A percentile compares a stretch with the other conserved stretches of the same genome.
Conservation (phyloP, 1,140 invertebrate genomes). For the Drosophila equinoxialis region DNA sequence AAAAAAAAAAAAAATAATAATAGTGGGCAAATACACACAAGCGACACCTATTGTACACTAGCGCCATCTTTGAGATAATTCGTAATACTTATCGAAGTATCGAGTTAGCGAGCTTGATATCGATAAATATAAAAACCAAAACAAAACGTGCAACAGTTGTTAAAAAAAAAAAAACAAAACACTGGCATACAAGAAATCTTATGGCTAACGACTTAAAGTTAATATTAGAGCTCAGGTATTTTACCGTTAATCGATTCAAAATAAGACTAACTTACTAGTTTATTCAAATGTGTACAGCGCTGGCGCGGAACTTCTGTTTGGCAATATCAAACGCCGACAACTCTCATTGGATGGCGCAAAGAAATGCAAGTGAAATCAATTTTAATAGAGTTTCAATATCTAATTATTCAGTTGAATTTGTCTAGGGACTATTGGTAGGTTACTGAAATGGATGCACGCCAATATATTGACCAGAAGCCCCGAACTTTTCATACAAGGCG, state of each 20-base stretch:
- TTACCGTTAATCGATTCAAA: too few species aligned
- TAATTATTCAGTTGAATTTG: neutral
- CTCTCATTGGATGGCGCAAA: slow-evolving; percentile 85
- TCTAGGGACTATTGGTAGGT: slow-evolving; percentile 89
- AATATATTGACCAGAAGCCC: slow-evolving; percentile 93
- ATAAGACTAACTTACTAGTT: neutral
- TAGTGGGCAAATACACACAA: too few species aligned
- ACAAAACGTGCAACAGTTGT: too few species aligned
- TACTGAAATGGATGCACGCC: slow-evolving; percentile 92
- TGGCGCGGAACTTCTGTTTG: slow-evolving; percentile 93
- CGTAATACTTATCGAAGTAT: too few species aligned
- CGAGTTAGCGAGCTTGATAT: too few species aligned
- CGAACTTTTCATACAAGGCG: slow-evolving; percentile 94
- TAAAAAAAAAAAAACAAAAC: too few species aligned
- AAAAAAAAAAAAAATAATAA: too few species aligned
- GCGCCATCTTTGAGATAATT: too few species aligned
- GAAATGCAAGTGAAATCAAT: slow-evolving; percentile 83
- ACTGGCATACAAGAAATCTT: too few species aligned
- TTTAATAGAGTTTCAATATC: too few species aligned
- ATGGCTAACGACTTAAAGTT: slow-evolving; percentile 62
- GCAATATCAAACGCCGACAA: slow-evolving; percentile 90
- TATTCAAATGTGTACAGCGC: slow-evolving; percentile 85
- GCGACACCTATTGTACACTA: too few species aligned
- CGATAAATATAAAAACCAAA: too few species aligned
- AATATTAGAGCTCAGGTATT: slow-evolving; percentile 73